Base-by-base conservation (phyloP, 2,888 invertebrate species). In the Lottia gigantea region DNA sequence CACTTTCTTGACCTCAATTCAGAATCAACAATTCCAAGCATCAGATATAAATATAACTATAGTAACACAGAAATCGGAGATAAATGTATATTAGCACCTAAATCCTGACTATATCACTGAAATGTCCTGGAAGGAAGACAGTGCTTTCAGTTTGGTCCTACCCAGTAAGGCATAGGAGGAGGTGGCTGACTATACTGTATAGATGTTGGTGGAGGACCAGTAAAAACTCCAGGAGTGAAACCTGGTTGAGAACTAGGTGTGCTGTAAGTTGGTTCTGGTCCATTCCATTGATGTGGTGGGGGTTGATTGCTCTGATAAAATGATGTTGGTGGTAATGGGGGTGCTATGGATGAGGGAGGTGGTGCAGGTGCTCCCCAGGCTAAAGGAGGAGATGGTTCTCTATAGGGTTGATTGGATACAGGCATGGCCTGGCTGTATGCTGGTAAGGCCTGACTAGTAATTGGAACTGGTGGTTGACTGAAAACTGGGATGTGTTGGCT, bases 131-230 rank as follows among this genome's bases (percentile, higher is more conserved):
- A 8, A 8, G 40, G 40, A 40, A 40, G 40, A 40, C 1, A 8
- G 11, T 40, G 7, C 1, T 8, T 6, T 66, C 31, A 66, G 25
- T 47, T 66, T n/a, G 68, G 62, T 45, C 68, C 68, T 11, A 64
- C 65, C 69, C 69, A 69, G 65, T 55, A 69, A n/a, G 63, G 69
- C 23, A 69, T 25, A 12, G 55, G 45, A 23, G 69, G 69, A 16
- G 69, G 69, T 1, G 65, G 69, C 8, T 55, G 69, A 45, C 61
- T 49, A 69, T 68, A 62, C 40, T 69, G 69, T 15, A 55, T 45
- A 49, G 61, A 64, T 3, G 49, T 55, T 55, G 55, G 55, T 19
- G 55, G 55, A 55, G 55, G 55, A 23, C 19, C 19, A 0, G 55
- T 19, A 40, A 40, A 40, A 8, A 40, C 40, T 40, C 40, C 40